phyloP scores from a whole-genome alignment of 2,888 invertebrate species.

The Eulithis prunata region DNA sequence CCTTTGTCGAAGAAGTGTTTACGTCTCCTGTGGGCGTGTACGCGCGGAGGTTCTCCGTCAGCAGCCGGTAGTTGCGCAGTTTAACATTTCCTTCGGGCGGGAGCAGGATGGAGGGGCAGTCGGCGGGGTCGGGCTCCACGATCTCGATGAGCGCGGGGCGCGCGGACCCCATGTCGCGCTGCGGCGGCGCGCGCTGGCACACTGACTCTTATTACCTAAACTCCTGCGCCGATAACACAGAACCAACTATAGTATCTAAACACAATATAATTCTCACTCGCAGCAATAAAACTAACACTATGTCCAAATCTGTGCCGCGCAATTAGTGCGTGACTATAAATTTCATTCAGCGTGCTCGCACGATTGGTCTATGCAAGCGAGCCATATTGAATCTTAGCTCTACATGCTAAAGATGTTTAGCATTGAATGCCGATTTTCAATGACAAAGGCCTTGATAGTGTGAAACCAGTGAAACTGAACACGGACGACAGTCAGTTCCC shows the following conservation, averaged over 20 bases:
- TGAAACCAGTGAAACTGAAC: neutral
- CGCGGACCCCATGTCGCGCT: slow-evolving; percentile 60
- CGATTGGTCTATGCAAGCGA: neutral
- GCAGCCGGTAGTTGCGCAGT: slow-evolving; percentile 66
- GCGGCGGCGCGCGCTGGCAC: slow-evolving; percentile 56
- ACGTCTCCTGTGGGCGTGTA: slow-evolving; percentile 73
- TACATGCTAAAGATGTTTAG: neutral
- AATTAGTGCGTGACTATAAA: slow-evolving; percentile 9
- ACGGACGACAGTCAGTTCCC: slow-evolving; percentile 10
- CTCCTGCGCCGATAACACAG: slow-evolving; percentile 29
- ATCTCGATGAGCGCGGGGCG: slow-evolving; percentile 61
- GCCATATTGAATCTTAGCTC: slow-evolving; percentile 4
- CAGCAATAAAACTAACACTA: neutral
- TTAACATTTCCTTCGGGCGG: slow-evolving; percentile 73
- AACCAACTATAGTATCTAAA: slow-evolving; percentile 9
- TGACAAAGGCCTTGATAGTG: neutral
- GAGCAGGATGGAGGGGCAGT: slow-evolving; percentile 55
- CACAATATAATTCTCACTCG: neutral
- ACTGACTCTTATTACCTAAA: slow-evolving; percentile 20
- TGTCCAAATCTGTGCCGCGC: neutral
- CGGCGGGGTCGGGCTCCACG: slow-evolving; percentile 62
- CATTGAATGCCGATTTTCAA: neutral
- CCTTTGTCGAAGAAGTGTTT: slow-evolving; percentile 66
- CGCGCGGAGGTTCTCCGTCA: slow-evolving; percentile 68
- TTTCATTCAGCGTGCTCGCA: neutral